Evolutionary conservation across 2,113 vertebrate species (phyloP), one percentile per base, ranked within the genome.

Genomic region (Astatotilapia flaviijosephi): DNA sequence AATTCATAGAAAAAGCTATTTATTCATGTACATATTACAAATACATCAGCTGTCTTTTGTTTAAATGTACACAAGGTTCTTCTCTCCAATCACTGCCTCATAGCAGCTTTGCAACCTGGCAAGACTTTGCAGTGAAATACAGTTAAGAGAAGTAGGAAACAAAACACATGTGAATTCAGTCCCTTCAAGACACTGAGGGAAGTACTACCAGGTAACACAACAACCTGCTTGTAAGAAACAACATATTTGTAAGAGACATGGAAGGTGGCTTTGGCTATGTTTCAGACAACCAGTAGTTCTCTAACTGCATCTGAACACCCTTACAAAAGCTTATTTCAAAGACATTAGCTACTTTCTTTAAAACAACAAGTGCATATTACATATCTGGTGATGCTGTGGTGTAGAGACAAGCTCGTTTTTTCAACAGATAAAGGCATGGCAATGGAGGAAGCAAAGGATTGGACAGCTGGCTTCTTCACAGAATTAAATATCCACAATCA

Each of bases 21-120:
- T 96, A 93, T 97, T 96, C 97, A 97, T 98, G 97, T 97, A 98
- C 97, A 98, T 95, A 97, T 97, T 95, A 97, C 94, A 97, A 94
- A 97, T 96, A 97, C 95, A 97, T 96, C 95, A 96, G 96, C 93
- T 96, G 87, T 91, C 92, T 96, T 97, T 93, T 96, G 94, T 95
- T 97, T 97, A 96, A 96, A 96, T 96, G 95, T 97, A 97, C 97
- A 98, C 96, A 87, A 87, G 92, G 96, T 95, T 95, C 80, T 96
- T 95, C 80, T 96, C 95, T 96, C 96, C 95, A 94, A 95, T 94
- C 91, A 94, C 97, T 95, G 95, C 96, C 96, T 95, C 94, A 94
- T 97, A 98, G 97, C 97, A 98, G 97, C 97, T 97, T 97, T 97
- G 97, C 96, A 96, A 97, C 96, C 96, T 96, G 96, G 96, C 96